Evolutionary conservation across 2,888 invertebrate species (phyloP), one percentile per base, ranked within the genome.

Genomic region (Conus canariensis): DNA sequence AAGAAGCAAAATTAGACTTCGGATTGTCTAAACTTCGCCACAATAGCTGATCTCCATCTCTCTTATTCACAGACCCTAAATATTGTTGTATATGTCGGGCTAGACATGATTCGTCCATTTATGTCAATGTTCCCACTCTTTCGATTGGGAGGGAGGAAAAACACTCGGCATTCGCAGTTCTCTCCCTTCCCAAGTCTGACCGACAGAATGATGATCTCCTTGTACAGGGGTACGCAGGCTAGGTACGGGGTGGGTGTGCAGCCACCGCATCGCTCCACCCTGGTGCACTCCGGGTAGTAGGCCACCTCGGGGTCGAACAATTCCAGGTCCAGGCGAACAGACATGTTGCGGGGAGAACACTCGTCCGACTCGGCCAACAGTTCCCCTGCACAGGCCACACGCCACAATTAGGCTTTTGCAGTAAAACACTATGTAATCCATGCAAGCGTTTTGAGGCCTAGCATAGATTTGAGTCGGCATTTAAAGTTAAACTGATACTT

Each of bases 191-290:
- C 10, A 14, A 19, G 70, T 25, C 92, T 90, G 95, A 98, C 98
- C 95, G 97, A 96, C 93, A 97, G 97, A 93, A 97, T 97, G 58
- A 97, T 96, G 22, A 96, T 96, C 94, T 97, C 97, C 7, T 95
- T 96, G 92, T 97, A 96, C 12, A 95, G 97, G 0, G 98, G 97
- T 94, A 97, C 97, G 94, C 98, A 98, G 58, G 97, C 96, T 19
- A 97, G 96, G 88, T 97, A 96, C 30, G 97, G 96, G 91, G 97
- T 97, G 2, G 96, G 96, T 94, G 98, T 98, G 94, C 98, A 98
- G 12, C 98, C 98, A 6, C 97, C 97, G 95, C 98, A 98, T 91
- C 97, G 97, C 92, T 97, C 97, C 9, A 98, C 96, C 90, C 97
- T 96, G 14, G 97, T 97, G 94, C 98, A 98, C 60, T 97, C 95